Evolutionary conservation across 2,888 invertebrate genomes (phyloP).

Genomic region (Liodrosophila aerea): DNA sequence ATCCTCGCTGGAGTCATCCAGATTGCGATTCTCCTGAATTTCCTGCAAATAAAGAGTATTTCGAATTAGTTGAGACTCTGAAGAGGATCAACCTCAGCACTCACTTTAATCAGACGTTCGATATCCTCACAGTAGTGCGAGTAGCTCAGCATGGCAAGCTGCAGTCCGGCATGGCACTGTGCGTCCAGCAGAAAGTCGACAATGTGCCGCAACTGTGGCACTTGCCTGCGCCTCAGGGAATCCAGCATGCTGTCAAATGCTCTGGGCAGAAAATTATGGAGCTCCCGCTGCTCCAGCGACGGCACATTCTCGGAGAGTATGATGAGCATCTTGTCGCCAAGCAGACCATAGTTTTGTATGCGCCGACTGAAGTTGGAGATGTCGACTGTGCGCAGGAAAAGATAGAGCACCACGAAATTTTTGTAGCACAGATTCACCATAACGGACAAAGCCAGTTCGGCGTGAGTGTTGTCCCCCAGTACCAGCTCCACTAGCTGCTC

Average conservation of each 20-base stretch:
- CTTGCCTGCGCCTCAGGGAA: conserved; percentile 78
- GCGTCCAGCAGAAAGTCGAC: conserved; percentile 79
- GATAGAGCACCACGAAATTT: conserved; percentile 89
- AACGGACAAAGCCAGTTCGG: conserved; percentile 85
- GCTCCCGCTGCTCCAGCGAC: conserved; percentile 71
- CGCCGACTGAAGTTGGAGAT: conserved; percentile 78
- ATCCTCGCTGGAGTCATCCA: conserved; percentile 79
- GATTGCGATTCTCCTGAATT: conserved; percentile 57
- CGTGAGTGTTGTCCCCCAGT: conserved; percentile 79
- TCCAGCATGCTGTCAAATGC: conserved; percentile 77
- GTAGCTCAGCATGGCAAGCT: conserved; percentile 78
- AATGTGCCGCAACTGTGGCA: conserved; percentile 79
- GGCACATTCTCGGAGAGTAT: conserved; percentile 80
- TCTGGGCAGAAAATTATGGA: conserved; percentile 77
- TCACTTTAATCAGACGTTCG: conserved; percentile 77
- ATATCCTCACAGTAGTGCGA: conserved; percentile 75
- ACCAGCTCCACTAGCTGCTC: conserved; percentile 87
- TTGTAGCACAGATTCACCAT: conserved; percentile 91
- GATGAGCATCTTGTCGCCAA: conserved; percentile 81
- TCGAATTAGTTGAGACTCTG: too few species aligned
- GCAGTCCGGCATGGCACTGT: conserved; percentile 69
- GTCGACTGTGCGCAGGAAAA: conserved; percentile 88
- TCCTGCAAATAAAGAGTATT: conserved; percentile 44
- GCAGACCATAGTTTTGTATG: conserved; percentile 78
- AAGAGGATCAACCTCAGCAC: conserved; percentile 16